These are phyloP conservation scores for Hemibagrus wyckioides DNA, from an alignment of 2,113 vertebrate genomes.

Conservation along the genomic window DNA sequence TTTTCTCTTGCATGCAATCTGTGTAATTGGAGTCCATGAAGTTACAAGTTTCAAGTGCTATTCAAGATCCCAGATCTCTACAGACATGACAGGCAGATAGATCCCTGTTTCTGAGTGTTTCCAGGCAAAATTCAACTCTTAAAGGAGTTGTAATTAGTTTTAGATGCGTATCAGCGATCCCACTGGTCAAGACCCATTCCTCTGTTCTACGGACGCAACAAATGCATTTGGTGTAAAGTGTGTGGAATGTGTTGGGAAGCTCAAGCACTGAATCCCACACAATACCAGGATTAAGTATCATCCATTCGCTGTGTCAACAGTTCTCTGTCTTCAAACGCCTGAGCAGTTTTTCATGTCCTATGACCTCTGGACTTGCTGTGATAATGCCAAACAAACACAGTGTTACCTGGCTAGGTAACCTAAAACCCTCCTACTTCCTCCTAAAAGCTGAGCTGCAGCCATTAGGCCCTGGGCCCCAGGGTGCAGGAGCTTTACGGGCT, in stretches of 20 bases:
- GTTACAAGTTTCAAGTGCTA: background rate
- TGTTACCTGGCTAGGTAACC: conserved; percentile 77
- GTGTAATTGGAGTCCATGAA: background rate
- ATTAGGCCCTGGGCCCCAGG: conserved; percentile 51
- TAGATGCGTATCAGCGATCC: background rate
- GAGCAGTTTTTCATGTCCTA: conserved; percentile 53
- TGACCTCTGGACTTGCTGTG: conserved; percentile 67
- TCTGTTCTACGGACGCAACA: background rate
- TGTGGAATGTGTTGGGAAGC: background rate
- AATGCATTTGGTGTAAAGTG: background rate
- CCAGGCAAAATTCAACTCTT: background rate
- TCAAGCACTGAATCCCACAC: conserved; percentile 44
- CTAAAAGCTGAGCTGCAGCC: conserved; percentile 54
- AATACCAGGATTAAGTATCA: conserved; percentile 66
- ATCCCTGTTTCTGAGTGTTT: background rate
- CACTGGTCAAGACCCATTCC: background rate
- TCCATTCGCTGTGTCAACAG: conserved; percentile 62
- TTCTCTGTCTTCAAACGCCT: conserved; percentile 42
- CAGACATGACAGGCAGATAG: too few relatives aligned
- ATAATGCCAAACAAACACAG: conserved; percentile 76
- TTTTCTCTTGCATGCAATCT: background rate
- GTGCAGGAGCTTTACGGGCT: conserved; percentile 48
- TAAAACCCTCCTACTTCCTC: conserved; percentile 68
- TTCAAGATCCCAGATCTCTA: background rate
- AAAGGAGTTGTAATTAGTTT: background rate